Evolutionary conservation across 2,797 vertebrate species (phyloP).

Genomic region (Malacoctenus gilli): DNA sequence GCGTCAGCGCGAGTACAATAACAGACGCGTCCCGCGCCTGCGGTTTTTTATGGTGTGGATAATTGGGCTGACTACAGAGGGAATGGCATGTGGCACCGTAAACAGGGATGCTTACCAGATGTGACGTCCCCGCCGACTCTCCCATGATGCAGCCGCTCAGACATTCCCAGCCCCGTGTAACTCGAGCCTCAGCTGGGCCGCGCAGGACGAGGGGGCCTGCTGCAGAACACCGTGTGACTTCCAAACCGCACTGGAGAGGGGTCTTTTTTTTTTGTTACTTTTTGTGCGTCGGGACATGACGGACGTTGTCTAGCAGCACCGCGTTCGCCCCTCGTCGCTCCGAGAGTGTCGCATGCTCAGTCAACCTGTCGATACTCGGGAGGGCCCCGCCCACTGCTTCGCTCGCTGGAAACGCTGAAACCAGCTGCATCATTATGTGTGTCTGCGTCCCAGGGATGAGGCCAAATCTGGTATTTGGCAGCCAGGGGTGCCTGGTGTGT

Average conservation of each 20-base stretch:
- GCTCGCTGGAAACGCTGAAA: constrained; percentile 65
- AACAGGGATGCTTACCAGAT: constrained; percentile 70
- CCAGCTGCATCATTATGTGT: constrained; percentile 65
- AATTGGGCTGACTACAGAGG: constrained; percentile 60
- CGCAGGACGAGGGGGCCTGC: background rate
- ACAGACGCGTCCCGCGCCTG: constrained; percentile 54
- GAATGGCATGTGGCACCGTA: constrained; percentile 66
- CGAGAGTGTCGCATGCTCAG: constrained; percentile 4
- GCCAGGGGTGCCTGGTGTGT: constrained; percentile 34
- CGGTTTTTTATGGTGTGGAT: constrained; percentile 64
- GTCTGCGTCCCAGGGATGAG: constrained; percentile 59
- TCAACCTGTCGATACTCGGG: constrained; percentile 20
- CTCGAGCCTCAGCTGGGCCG: background rate
- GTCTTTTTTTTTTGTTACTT: too few species aligned
- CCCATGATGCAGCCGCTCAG: constrained; percentile 31
- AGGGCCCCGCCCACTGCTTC: constrained; percentile 39
- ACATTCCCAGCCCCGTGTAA: constrained; percentile 21
- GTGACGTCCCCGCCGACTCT: constrained; percentile 46
- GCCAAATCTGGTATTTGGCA: constrained; percentile 72
- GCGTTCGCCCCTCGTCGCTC: background rate
- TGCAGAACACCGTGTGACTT: constrained; percentile 6
- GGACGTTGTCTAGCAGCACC: background rate
- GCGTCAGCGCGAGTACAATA: constrained; percentile 41
- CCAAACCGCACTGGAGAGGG: background rate
- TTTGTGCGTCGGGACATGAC: background rate